Evolutionary conservation across 2,113 vertebrate genomes (phyloP), one percentile per base, ranked within the genome.

Genomic region (Machaerirhynchus nigripectus): DNA sequence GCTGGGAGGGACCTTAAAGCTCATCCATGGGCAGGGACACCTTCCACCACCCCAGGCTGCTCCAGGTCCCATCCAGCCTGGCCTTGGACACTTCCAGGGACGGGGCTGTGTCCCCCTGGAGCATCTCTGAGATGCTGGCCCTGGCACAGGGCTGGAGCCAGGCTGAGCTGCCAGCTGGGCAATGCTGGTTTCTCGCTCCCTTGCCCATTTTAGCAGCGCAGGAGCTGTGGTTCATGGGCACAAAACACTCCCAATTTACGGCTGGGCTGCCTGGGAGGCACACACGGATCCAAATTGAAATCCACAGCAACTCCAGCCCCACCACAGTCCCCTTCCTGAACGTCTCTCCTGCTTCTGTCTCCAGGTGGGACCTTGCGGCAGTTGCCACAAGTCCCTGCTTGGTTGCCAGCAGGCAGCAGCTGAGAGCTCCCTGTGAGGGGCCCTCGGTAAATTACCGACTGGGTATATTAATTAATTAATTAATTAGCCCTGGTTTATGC

Each of bases 191-290:
- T 52, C 44, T 35, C 23, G 0, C 22, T 40, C 22, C 7, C 39
- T 35, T 50, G 35, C 15, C 74, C 15, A 0, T 37, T 84, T 49
- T 23, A 13, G 13, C 59, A 13, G 0, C 0, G 0, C 44, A 6
- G 18, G 30, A 44, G 17, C 18, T 14, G n/a, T 9, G 17, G 2
- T 9, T 59, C 5, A 6, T 7, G 46, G 22, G 23, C 24, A 68
- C 42, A 40, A 40, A 81, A 17, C 3, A 10, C 13, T 3, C 10
- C 46, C 30, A 39, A 2, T 27, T 37, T 15, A 35, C 28, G 23
- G 2, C 69, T 27, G 47, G 37, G 40, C 50, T 83, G n/a, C 50
- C 49, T 44, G 40, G 49, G 27, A 21, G 37, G 24, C 57, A 76
- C 37, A 12, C 8, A 6, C 0, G 1, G 21, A 65, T 37, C n/a